Conservation (phyloP, 2,888 invertebrate genomes). For the Tiliacea citrago region DNA sequence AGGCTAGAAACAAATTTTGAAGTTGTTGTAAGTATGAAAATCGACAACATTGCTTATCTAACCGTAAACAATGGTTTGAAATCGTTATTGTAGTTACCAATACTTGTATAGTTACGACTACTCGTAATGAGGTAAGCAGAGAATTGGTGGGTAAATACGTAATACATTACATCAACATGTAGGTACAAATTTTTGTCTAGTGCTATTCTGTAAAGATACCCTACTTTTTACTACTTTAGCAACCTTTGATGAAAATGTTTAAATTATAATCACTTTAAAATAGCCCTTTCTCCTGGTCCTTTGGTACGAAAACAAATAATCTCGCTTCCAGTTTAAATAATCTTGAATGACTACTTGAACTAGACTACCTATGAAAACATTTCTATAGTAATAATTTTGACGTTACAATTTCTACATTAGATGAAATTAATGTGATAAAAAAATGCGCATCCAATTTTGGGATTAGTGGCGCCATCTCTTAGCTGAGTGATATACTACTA, state of each 20-base stretch:
- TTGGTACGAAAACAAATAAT: neutral
- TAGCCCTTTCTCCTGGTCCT: neutral
- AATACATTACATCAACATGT: neutral
- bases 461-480: constrained; percentile 68
- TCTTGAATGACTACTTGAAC: neutral
- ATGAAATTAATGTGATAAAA: too few species aligned
- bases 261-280: too few species aligned
- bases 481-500: constrained; percentile 34
- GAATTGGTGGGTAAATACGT: neutral
- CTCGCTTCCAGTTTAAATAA: neutral
- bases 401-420: neutral
- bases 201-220: neutral
- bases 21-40: neutral
- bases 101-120: constrained; percentile 4
- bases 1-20: neutral
- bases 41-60: constrained; percentile 25
- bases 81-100: neutral
- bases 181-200: too few species aligned
- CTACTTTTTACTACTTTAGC: too few species aligned
- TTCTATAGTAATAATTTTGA: neutral
- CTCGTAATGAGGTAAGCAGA: neutral
- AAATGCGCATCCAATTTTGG: neutral
- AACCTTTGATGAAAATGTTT: neutral
- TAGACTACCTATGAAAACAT: too few species aligned
- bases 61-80: neutral